Base-by-base conservation (phyloP, 2,888 invertebrate genomes). In the Coelinius sp. region DNA sequence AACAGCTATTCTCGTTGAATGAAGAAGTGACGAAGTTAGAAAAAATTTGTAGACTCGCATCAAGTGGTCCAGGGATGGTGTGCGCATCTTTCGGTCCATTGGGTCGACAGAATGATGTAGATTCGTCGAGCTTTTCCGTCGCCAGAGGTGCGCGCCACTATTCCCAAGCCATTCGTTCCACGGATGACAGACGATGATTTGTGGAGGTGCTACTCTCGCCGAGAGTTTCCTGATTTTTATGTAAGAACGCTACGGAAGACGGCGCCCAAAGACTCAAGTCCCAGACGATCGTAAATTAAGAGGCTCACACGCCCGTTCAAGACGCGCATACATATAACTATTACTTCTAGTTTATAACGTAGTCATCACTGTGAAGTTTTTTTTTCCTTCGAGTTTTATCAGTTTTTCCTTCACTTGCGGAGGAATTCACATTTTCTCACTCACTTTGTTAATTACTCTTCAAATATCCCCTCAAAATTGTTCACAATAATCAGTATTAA, bases 141-240 rank as follows among this genome's bases (percentile, higher is more conserved):
- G 76, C 74, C 73, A 72, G 68, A 73, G 75, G 74, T 59, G 68
- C 62, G 67, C 74, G 72, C 75, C 79, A 76, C 77, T 74, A 76
- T 78, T 76, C 74, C 74, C 74, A 72, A 78, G 80, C 82, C 83
- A 84, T 85, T 85, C 84, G 80, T 84, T 83, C 78, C 78, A 68
- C 78, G 68, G 76, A 75, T 78, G 86, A 85, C 86, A 81, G 82
- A 81, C 80, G 83, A 86, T 85, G 85, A 85, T 85, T 85, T 86
- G 84, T 84, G 82, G 79, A 72, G 77, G 82, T 77, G 41, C 70
- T 70, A 53, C 49, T 41, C 81, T 80, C 81, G 75, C 76, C 75
- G 75, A 77, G 79, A 82, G 83, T 81, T 84, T 82, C 80, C 81
- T 82, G 85, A 86, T 85, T 86, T 86, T 86, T 85, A 83, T 84